Conservation (phyloP, 2,888 invertebrate species). For the Smittia aterrima region DNA sequence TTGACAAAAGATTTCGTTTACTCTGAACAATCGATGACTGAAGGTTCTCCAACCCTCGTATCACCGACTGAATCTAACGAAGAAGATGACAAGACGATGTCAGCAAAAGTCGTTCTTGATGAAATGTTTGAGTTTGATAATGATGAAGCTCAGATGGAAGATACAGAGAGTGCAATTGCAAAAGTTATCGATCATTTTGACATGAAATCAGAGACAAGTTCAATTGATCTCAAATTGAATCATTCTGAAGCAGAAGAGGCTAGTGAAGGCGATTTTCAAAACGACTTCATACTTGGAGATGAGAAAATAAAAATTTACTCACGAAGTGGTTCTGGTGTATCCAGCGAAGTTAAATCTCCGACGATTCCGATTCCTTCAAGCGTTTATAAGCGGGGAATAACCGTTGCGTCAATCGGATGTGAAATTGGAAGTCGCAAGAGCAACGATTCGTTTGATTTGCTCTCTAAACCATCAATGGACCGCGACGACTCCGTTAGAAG, state of each 20-base stretch:
- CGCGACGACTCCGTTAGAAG: constrained; percentile 40
- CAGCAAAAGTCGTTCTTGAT: constrained; percentile 52
- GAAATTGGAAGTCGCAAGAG: constrained; percentile 64
- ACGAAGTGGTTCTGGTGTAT: constrained; percentile 42
- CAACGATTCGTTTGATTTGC: constrained; percentile 53
- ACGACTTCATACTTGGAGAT: constrained; percentile 55
- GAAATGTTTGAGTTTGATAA: constrained; percentile 74
- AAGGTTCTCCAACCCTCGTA: constrained; percentile 41
- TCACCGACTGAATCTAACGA: constrained; percentile 45
- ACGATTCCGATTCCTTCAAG: constrained; percentile 50
- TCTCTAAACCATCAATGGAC: constrained; percentile 46
- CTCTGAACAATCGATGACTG: neutral
- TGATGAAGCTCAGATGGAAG: constrained; percentile 54
- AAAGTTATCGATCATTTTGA: constrained; percentile 50
- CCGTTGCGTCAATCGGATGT: constrained; percentile 61
- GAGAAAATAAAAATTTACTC: constrained; percentile 46
- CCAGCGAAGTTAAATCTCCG: constrained; percentile 57
- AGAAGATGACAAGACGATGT: constrained; percentile 45
- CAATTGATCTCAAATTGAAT: constrained; percentile 54
- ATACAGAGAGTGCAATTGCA: constrained; percentile 50
- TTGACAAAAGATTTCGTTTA: constrained; percentile 49
- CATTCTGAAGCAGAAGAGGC: constrained; percentile 58
- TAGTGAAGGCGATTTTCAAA: constrained; percentile 56
- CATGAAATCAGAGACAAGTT: constrained; percentile 53
- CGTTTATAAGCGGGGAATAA: constrained; percentile 50